A percentile compares a stretch with the other conserved stretches of the same genome.
These are phyloP conservation scores for Drosophila sucinea DNA, from an alignment of 1,140 invertebrate species.

Conservation along the genomic window DNA sequence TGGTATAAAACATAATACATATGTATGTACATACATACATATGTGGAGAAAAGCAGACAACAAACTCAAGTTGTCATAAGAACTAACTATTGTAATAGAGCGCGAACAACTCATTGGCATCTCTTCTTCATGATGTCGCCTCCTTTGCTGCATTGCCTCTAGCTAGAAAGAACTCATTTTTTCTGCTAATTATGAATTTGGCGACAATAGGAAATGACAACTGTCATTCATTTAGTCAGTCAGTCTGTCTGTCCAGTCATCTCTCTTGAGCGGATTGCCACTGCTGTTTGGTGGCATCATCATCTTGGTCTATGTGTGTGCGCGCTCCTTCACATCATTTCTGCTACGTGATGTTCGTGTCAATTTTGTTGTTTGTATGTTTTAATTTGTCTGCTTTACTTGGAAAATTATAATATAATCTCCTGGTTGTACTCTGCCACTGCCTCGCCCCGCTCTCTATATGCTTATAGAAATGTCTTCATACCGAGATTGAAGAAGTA, in stretches of 20 bases:
- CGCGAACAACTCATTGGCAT: conserved; percentile 17
- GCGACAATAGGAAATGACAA: conserved; percentile 53
- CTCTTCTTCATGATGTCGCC: conserved; percentile 24
- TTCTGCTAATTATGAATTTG: conserved; percentile 76
- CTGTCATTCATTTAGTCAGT: conserved; percentile 4
- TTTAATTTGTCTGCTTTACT: conserved; percentile 73
- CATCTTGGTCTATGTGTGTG: conserved; percentile 22
- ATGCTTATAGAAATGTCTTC: conserved; percentile 17
- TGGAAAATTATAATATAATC: conserved; percentile 80
- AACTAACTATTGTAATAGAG: conserved; percentile 55
- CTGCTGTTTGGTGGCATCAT: conserved; percentile 12
- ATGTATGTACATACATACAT: conserved; percentile 9
- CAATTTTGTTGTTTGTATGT: conserved; percentile 72
- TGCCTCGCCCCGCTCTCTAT: not conserved
- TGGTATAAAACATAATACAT: not conserved
- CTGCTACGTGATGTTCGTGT: conserved; percentile 79
- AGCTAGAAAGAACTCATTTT: conserved; percentile 47
- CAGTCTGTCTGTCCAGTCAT: conserved; percentile 6
- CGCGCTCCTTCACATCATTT: conserved; percentile 50
- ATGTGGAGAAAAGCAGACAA: conserved; percentile 16
- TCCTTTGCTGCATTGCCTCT: conserved; percentile 54
- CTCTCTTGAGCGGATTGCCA: conserved; percentile 3
- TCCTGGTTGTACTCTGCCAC: conserved; percentile 32
- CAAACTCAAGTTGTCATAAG: conserved; percentile 40
- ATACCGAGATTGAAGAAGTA: not conserved